A percentile compares a stretch with the other conserved stretches of the same genome.
Conservation (phyloP, 2,888 invertebrate genomes). For the Copidosoma aretas region DNA sequence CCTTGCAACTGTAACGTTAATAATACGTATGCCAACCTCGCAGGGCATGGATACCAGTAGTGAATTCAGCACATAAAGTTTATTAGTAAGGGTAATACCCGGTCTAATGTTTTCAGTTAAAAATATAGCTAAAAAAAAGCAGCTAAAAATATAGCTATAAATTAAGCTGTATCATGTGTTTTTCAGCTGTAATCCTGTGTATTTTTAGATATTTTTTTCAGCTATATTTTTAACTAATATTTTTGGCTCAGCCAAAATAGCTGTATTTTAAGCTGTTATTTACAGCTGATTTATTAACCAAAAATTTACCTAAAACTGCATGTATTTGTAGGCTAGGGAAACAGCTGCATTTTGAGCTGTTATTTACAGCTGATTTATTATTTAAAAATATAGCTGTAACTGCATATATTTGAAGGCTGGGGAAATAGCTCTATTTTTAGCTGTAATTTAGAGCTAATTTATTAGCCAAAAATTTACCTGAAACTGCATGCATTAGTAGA, state of each 20-base stretch:
- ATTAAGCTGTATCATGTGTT: background rate
- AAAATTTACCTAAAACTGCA: background rate
- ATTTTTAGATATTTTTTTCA: no score
- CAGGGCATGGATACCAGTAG: no score
- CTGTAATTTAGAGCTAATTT: background rate
- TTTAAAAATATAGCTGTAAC: no score
- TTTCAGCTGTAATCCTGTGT: background rate
- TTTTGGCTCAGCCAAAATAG: background rate
- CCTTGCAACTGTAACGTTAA: no score
- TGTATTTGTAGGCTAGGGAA: background rate
- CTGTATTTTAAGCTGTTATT: background rate
- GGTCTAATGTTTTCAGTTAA: background rate
- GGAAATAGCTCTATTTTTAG: background rate
- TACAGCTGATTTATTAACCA: background rate
- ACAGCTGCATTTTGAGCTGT: no score
- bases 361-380: no score
- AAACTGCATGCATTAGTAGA: background rate
- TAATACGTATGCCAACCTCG: no score
- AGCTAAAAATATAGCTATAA: background rate
- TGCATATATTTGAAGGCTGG: no score
- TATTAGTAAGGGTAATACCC: no score
- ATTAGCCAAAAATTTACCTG: background rate
- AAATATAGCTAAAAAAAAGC: background rate
- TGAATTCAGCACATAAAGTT: no score
- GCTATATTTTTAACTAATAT: no score